These are phyloP conservation scores for Danio choprae DNA, from an alignment of 2,797 vertebrate species.

Conservation along the genomic window DNA sequence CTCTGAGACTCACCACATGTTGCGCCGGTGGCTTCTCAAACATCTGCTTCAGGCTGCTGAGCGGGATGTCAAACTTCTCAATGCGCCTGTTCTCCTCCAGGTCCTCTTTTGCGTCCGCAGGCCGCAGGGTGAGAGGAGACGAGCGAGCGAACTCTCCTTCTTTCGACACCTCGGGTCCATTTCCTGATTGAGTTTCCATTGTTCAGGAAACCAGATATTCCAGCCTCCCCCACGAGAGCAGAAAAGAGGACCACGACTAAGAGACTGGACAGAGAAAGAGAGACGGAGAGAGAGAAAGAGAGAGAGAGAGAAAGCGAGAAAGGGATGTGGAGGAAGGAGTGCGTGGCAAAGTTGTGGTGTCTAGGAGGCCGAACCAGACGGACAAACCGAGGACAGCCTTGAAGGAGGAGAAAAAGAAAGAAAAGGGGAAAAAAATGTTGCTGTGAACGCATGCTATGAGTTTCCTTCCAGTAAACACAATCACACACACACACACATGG, in stretches of 20 bases:
- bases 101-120: slow-evolving; percentile 74
- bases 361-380: slow-evolving; percentile 43
- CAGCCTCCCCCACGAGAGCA: slow-evolving; percentile 49
- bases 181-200: slow-evolving; percentile 88
- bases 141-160: slow-evolving; percentile 63
- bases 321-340: slow-evolving; percentile 51
- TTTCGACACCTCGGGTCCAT: slow-evolving; percentile 72
- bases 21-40: slow-evolving; percentile 75
- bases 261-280: slow-evolving; percentile 40
- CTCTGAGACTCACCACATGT: slow-evolving; percentile 67
- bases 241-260: slow-evolving; percentile 37
- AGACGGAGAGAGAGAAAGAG: slow-evolving; percentile 46
- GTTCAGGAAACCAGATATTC: slow-evolving; percentile 74
- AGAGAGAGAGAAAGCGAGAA: slow-evolving; percentile 39
- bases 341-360: slow-evolving; percentile 55
- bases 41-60: slow-evolving; percentile 80
- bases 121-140: slow-evolving; percentile 55
- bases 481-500: slow-evolving; percentile 55
- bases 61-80: slow-evolving; percentile 80
- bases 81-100: slow-evolving; percentile 71
- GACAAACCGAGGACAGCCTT: slow-evolving; percentile 21
- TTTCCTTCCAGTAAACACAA: slow-evolving; percentile 59
- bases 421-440: slow-evolving; percentile 50
- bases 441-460: slow-evolving; percentile 16
- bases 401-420: slow-evolving; percentile 64